Percentiles rank a stretch among this genome's conserved stretches.
These are phyloP conservation scores for Petrocephalus schoutedeni DNA, from an alignment of 2,797 vertebrate genomes.

Conservation along the genomic window DNA sequence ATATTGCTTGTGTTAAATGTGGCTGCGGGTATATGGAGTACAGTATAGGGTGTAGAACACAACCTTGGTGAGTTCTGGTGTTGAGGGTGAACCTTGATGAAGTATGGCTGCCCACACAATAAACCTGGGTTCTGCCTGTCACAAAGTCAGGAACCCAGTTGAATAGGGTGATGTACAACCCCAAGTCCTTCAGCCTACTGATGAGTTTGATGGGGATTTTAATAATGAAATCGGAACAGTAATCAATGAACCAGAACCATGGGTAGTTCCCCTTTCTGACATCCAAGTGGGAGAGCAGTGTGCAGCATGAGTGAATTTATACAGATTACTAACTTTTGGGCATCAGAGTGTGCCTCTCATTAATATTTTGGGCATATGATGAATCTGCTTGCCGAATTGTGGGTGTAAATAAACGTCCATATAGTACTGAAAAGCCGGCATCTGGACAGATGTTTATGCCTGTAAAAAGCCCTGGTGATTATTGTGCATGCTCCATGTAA, in stretches of 20 bases:
- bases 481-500: neutral
- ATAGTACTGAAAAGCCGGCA: too few relatives aligned
- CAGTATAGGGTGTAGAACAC: neutral
- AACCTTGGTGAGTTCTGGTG: neutral
- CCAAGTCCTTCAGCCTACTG: neutral
- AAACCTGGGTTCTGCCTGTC: neutral
- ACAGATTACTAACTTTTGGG: too few relatives aligned
- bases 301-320: neutral
- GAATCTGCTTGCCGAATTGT: too few relatives aligned
- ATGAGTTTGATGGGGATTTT: neutral
- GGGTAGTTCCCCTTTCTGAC: neutral
- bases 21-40: neutral
- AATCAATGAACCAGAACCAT: neutral
- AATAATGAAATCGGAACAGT: neutral
- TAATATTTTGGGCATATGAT: too few relatives aligned
- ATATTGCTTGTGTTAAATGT: neutral
- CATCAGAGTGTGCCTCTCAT: too few relatives aligned
- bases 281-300: neutral
- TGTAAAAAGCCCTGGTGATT: neutral
- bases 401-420: too few relatives aligned
- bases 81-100: neutral
- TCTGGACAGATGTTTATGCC: too few relatives aligned
- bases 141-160: neutral
- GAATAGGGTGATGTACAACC: neutral
- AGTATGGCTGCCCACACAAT: neutral